These are phyloP conservation scores for Pedionomus torquatus DNA, from an alignment of 2,113 vertebrate species.

Conservation along the genomic window DNA sequence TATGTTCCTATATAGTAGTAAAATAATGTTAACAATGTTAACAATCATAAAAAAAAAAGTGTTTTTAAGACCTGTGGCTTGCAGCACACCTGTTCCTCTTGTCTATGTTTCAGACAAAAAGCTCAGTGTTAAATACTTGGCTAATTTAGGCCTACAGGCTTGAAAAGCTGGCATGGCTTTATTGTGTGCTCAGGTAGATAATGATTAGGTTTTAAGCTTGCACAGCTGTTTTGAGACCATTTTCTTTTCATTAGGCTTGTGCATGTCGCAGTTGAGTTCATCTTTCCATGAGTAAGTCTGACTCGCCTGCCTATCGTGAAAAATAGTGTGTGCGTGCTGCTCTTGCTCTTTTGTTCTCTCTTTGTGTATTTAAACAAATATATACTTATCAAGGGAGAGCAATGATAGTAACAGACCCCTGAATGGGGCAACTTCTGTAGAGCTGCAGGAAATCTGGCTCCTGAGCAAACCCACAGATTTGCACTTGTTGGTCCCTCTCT, in stretches of 20 bases:
- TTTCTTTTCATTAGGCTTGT: neutral
- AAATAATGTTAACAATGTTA: neutral
- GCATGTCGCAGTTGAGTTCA: neutral
- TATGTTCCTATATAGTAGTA: neutral
- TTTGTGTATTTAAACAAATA: neutral
- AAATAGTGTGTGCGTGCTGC: neutral
- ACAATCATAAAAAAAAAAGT: neutral
- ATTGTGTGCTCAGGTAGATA: neutral
- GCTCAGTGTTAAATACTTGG: neutral
- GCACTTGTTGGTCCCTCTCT: neutral
- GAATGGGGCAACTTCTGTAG: neutral
- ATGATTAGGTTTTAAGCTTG: neutral
- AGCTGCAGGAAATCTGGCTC: neutral
- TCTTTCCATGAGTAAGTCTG: neutral
- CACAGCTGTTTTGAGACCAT: neutral
- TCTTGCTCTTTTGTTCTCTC: neutral
- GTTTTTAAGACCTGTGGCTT: neutral
- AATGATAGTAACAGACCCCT: neutral
- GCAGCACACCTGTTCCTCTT: neutral
- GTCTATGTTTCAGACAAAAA: neutral
- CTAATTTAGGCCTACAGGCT: neutral
- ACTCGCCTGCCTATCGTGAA: neutral
- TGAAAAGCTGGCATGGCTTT: neutral
- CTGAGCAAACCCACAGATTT: neutral
- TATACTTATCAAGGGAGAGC: neutral